Conservation (phyloP, 2,113 vertebrate species). For the Furnarius figulus region DNA sequence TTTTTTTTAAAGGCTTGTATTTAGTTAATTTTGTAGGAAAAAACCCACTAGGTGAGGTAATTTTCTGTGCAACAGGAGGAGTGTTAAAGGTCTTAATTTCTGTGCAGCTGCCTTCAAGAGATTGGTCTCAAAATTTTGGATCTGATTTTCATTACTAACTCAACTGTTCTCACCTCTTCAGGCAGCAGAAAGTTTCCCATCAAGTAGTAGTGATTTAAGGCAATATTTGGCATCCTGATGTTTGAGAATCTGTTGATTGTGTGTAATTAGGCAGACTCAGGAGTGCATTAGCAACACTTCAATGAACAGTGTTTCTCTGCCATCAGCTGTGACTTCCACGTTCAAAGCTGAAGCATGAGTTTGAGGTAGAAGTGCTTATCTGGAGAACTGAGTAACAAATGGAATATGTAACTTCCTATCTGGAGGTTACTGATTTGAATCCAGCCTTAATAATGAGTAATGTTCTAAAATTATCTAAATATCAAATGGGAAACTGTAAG, state of each 20-base stretch:
- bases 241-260: conserved; percentile 42
- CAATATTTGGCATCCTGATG: conserved; percentile 13
- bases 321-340: neutral
- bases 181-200: conserved; percentile 20
- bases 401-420: neutral
- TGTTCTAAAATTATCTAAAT: neutral
- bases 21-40: neutral
- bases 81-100: neutral
- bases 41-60: neutral
- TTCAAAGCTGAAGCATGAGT: conserved; percentile 1
- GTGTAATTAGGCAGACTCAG: conserved; percentile 39
- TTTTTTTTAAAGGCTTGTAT: neutral
- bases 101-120: neutral
- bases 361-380: conserved; percentile 21
- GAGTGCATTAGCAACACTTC: conserved; percentile 12
- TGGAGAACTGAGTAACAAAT: conserved; percentile 17
- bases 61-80: neutral
- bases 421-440: conserved; percentile 15
- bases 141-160: conserved; percentile 11
- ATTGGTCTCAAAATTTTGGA: neutral
- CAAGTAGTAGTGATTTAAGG: conserved; percentile 39
- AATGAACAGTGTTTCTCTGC: neutral
- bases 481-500: neutral
- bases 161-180: conserved; percentile 15
- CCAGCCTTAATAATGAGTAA: neutral